Evolutionary conservation across 2,888 invertebrate genomes (phyloP).

Genomic region (Clostera curtula): DNA sequence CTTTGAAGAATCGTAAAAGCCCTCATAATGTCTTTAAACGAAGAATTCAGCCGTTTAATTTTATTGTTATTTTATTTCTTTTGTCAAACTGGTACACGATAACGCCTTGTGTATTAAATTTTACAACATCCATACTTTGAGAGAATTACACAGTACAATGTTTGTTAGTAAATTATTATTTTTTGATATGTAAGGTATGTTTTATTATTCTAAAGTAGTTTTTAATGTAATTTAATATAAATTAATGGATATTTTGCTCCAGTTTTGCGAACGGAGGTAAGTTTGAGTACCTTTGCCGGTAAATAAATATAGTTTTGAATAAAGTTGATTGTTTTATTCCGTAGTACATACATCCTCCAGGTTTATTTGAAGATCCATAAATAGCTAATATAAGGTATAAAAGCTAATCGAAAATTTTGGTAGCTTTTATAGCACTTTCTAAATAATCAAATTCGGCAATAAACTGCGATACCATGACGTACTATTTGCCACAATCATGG

Average conservation of each 20-base stretch:
- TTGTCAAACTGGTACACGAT: neutral
- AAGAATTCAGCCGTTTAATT: too few relatives aligned
- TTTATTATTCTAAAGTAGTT: conserved; percentile 69
- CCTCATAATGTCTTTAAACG: too few relatives aligned
- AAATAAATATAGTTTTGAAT: conserved; percentile 60
- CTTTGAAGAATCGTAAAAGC: too few relatives aligned
- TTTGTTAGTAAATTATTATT: conserved; percentile 75
- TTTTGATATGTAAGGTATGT: conserved; percentile 70
- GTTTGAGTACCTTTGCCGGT: conserved; percentile 59
- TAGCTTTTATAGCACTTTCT: too few relatives aligned
- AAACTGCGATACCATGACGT: too few relatives aligned
- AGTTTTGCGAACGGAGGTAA: conserved; percentile 48
- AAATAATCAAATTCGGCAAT: too few relatives aligned
- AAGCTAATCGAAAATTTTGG: too few relatives aligned
- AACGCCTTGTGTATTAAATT: neutral
- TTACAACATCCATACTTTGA: neutral
- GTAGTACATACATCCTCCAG: conserved; percentile 9
- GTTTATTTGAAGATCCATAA: too few relatives aligned
- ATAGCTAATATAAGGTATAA: too few relatives aligned
- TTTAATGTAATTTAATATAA: conserved; percentile 69
- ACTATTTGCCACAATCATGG: too few relatives aligned
- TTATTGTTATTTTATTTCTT: too few relatives aligned
- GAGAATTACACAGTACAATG: conserved; percentile 27
- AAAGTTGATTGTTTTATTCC: conserved; percentile 35
- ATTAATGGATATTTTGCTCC: conserved; percentile 57